A percentile compares a stretch with the other conserved stretches of the same genome.
phyloP scores from a whole-genome alignment of 2,888 invertebrate species.

The Chirona hameri region DNA sequence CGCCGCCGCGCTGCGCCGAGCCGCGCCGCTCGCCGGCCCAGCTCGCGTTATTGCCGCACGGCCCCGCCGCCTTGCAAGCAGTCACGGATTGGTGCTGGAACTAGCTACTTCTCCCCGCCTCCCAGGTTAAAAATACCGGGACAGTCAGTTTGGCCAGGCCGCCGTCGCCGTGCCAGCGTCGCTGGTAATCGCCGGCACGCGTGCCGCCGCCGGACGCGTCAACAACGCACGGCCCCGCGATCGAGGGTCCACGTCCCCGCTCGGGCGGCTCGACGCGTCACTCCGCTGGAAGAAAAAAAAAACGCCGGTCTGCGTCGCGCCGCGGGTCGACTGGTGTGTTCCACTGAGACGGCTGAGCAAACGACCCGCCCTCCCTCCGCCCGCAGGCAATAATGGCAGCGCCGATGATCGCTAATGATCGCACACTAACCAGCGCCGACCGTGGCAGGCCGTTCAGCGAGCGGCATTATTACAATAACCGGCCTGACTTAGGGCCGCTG shows the following conservation, averaged over 20 bases:
- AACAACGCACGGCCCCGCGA: not conserved
- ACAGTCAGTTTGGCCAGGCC: not conserved
- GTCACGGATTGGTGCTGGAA: constrained; percentile 28
- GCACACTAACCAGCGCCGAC: too few relatives aligned
- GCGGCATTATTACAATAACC: too few relatives aligned
- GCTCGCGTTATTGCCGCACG: not conserved
- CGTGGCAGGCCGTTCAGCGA: too few relatives aligned
- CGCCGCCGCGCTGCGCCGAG: not conserved
- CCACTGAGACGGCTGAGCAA: too few relatives aligned
- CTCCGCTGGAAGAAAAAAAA: too few relatives aligned
- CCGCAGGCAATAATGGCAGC: too few relatives aligned
- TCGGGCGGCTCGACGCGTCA: not conserved
- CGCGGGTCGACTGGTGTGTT: too few relatives aligned
- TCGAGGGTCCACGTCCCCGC: not conserved
- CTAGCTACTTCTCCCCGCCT: not conserved
- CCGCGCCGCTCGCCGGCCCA: not conserved
- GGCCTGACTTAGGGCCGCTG: too few relatives aligned
- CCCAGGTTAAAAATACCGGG: constrained; percentile 8
- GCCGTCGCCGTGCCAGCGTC: not conserved
- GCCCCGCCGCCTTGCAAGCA: not conserved
- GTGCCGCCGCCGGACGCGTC: not conserved
- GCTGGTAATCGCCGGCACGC: not conserved
- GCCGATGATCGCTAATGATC: too few relatives aligned
- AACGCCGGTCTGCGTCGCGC: too few relatives aligned
- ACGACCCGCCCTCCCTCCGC: too few relatives aligned